phyloP scores from a whole-genome alignment of 2,113 vertebrate species.

The Phyllostomus hastatus region DNA sequence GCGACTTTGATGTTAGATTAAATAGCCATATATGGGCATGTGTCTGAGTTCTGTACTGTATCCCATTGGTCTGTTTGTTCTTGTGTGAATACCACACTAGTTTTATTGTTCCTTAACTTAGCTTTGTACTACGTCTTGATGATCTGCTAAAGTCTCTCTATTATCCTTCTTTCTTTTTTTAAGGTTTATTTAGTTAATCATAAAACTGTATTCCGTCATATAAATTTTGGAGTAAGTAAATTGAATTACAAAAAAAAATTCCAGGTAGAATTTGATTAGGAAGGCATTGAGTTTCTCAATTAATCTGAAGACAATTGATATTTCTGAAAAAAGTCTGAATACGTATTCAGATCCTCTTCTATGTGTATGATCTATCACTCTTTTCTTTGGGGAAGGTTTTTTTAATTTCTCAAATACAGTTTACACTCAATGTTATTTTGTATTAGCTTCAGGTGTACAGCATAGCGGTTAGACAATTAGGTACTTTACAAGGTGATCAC shows the following conservation, averaged over 20 bases:
- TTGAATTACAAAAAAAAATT: not conserved
- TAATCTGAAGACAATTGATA: not conserved
- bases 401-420: not conserved
- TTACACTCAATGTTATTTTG: not conserved
- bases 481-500: not conserved
- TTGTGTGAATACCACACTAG: not conserved
- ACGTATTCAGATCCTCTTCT: not conserved
- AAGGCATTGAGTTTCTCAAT: not conserved
- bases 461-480: not conserved
- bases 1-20: not conserved
- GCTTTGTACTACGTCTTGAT: not conserved
- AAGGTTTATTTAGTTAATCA: not conserved
- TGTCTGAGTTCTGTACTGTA: not conserved
- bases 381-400: not conserved
- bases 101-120: not conserved
- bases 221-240: constrained; percentile 1
- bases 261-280: not conserved
- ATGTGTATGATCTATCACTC: not conserved
- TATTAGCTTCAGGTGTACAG: not conserved
- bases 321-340: not conserved
- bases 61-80: not conserved
- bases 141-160: not conserved
- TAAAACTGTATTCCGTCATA: not conserved
- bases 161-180: not conserved
- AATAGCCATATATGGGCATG: not conserved